Base-by-base conservation (phyloP, 2,113 vertebrate species). In the Neogobius melanostomus region DNA sequence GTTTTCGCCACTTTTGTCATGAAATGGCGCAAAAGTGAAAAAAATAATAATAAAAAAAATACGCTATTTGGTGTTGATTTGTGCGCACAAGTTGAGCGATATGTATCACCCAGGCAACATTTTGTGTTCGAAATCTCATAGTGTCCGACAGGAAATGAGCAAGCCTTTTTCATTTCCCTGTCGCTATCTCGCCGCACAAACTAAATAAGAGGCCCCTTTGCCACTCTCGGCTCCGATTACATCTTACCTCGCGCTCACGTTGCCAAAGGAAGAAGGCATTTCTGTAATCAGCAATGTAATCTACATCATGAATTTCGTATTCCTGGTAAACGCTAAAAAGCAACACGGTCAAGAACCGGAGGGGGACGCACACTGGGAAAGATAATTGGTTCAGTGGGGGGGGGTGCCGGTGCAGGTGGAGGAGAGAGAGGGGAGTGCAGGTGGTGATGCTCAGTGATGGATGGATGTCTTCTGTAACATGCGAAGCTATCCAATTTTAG, bases 111-210 rank as follows among this genome's bases (percentile, higher is more conserved):
- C 75, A 72, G 77, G 76, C 72, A 89, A 91, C 85, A 91, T 89
- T 86, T 82, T 87, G 81, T 88, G 82, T 80, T 77, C 87, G 85
- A 87, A 89, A 82, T 82, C 85, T 84, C 81, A 83, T 78, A 74
- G 81, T 61, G 72, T 64, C 82, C 59, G 85, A 81, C 89, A 91
- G 92, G 93, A 94, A 93, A 94, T 94, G 89, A 93, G 91, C 89
- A 69, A 28, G 78, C 83, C 68, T 87, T 92, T 93, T 93, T 93
- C 92, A 94, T 94, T 93, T 94, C 91, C 90, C 84, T 75, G 77
- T 74, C 79, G 76, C 86, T 90, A 88, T 90, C 88, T 89, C 68
- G 75, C 69, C 81, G 81, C 80, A 71, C 82, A 88, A 90, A 90
- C 87, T 86, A 87, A 92, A 93, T 88, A 84, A 86, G 81, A 81